Percentiles rank a stretch among this genome's conserved stretches.
These are phyloP conservation scores for Hyaena hyaena DNA, from an alignment of 2,113 vertebrate genomes.

Conservation along the genomic window DNA sequence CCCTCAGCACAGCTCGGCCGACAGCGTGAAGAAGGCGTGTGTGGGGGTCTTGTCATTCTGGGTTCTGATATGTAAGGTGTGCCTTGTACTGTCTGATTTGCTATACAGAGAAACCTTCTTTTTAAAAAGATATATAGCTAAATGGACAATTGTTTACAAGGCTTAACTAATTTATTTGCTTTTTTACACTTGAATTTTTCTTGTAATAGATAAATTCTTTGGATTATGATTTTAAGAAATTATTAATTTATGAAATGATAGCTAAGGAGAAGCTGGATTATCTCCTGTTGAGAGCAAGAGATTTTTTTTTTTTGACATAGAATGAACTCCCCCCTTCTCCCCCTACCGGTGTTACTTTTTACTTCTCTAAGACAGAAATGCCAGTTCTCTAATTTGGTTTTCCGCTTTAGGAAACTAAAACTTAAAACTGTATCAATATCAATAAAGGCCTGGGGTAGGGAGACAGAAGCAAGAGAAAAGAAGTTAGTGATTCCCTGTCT, in stretches of 20 bases:
- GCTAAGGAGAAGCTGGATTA: slow-evolving; percentile 89
- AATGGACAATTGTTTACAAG: slow-evolving; percentile 92
- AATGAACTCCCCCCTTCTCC: slow-evolving; percentile 62
- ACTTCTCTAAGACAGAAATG: slow-evolving; percentile 75
- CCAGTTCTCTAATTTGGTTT: slow-evolving; percentile 74
- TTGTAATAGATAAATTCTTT: slow-evolving; percentile 87
- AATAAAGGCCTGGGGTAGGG: slow-evolving; percentile 63
- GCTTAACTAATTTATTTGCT: slow-evolving; percentile 92
- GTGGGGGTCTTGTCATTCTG: slow-evolving; percentile 80
- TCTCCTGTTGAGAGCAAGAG: slow-evolving; percentile 85
- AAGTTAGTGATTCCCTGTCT: slow-evolving; percentile 53
- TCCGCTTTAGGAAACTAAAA: slow-evolving; percentile 74
- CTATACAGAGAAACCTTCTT: slow-evolving; percentile 86
- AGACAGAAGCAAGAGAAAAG: slow-evolving; percentile 59
- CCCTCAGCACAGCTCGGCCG: slow-evolving; percentile 74
- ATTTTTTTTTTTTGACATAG: slow-evolving; percentile 79
- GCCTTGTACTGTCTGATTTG: slow-evolving; percentile 96
- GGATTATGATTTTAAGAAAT: slow-evolving; percentile 88
- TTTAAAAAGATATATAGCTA: slow-evolving; percentile 85
- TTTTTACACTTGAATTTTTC: slow-evolving; percentile 89
- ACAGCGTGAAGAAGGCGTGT: slow-evolving; percentile 64
- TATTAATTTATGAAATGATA: slow-evolving; percentile 90
- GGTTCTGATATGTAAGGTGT: slow-evolving; percentile 87
- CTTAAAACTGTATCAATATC: slow-evolving; percentile 48
- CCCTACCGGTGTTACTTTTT: slow-evolving; percentile 52